Evolutionary conservation across 2,113 vertebrate genomes (phyloP), one percentile per base, ranked within the genome.

Genomic region (Syngnathus typhle): DNA sequence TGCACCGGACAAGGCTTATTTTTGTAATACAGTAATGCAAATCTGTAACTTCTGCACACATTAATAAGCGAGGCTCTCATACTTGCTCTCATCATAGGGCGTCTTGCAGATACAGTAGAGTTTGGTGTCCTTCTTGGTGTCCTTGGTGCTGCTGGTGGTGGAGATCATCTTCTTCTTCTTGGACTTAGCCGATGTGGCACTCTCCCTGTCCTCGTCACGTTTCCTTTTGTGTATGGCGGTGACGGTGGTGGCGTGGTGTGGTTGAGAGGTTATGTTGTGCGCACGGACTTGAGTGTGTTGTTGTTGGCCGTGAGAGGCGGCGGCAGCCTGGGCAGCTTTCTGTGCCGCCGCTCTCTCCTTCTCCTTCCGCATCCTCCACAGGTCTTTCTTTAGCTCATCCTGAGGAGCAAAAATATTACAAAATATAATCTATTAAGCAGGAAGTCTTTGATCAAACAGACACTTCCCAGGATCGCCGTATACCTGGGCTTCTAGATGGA

Each of bases 151-250:
- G 90, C 91, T 95, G 80, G 94, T 97, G 0, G 87, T 89, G 76
- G 93, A 94, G 84, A 99, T 98, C 94, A 99, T 98, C 90, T 98
- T 99, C 90, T 99, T 98, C 84, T 96, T 97, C 91, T 98, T 98
- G 87, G 93, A 93, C 87, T 95, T 99, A 13, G 93, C 88, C 1
- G 84, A 41, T 1, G 69, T 38, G 0, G 86, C 79, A 0, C 82
- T 47, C 38, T 88, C 88, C 15, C 82, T 84, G 56, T 98, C 97
- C 72, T 98, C 96, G 7, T 96, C 95, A n/a, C 96, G 90, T 87
- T 96, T 99, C 79, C 97, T 93, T 85, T 99, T 99, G 88, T 96
- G 96, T 44, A 81, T 0, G 5, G 83, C 65, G 72, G 85, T 0
- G 77, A 89, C 62, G 8, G 78, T 12, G 0, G 77, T 72, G 52